phyloP scores from a whole-genome alignment of 1,140 invertebrate species.

The Venustaconcha ellipsiformis region DNA sequence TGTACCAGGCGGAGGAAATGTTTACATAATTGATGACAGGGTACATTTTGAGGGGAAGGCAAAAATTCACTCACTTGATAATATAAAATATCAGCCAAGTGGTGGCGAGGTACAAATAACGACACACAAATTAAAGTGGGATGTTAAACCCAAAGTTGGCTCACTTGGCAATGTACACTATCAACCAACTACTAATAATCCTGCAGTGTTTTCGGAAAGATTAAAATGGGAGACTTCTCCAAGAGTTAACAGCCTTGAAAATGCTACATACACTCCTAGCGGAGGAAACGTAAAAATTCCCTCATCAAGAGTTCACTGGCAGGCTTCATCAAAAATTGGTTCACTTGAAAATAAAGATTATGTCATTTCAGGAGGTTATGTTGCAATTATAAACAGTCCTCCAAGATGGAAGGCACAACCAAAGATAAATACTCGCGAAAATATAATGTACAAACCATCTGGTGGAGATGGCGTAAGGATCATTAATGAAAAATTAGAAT shows the following conservation, averaged over 20 bases:
- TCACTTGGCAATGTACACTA: constrained; percentile 49
- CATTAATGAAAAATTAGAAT: constrained; percentile 35
- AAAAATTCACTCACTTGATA: constrained; percentile 46
- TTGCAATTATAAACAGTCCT: constrained; percentile 74
- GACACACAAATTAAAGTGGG: constrained; percentile 31
- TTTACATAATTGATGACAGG: constrained; percentile 45
- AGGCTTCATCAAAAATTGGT: constrained; percentile 77
- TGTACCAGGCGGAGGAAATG: constrained; percentile 44
- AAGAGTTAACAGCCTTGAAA: constrained; percentile 68
- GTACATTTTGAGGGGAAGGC: constrained; percentile 47
- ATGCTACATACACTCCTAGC: constrained; percentile 39
- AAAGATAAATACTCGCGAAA: constrained; percentile 11
- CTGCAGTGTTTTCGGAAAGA: constrained; percentile 36
- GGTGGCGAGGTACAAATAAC: constrained; percentile 11
- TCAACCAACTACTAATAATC: constrained; percentile 38
- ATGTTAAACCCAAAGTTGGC: constrained; percentile 48
- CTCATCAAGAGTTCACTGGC: constrained; percentile 16
- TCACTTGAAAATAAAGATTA: constrained; percentile 88
- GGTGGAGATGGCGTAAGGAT: constrained; percentile 27
- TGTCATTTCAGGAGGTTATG: constrained; percentile 44
- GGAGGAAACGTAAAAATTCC: constrained; percentile 20
- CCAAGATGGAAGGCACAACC: constrained; percentile 35
- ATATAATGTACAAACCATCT: too few species aligned
- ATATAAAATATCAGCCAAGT: constrained; percentile 25
- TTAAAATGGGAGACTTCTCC: constrained; percentile 33